phyloP scores from a whole-genome alignment of 2,888 invertebrate species.

The Metallyticus violacea region DNA sequence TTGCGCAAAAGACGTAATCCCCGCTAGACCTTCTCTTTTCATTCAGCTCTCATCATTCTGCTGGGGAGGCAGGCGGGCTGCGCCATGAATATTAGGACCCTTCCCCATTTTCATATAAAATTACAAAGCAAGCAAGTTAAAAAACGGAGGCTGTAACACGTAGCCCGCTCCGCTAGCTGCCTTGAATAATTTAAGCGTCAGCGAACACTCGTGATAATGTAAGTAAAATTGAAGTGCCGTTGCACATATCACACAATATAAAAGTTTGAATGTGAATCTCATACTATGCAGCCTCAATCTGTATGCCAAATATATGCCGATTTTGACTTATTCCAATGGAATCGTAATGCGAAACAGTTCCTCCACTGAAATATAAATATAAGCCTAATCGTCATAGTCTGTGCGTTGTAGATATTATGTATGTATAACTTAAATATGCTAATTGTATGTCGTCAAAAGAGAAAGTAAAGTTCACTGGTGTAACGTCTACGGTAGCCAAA shows the following conservation, averaged over 20 bases:
- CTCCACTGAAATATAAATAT: too few species aligned
- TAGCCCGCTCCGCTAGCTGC: not conserved
- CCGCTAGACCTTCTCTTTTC: not conserved
- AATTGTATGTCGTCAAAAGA: too few species aligned
- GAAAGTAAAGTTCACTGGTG: too few species aligned
- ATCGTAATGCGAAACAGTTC: too few species aligned
- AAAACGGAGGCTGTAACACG: not conserved
- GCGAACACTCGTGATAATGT: not conserved
- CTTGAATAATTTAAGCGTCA: not conserved
- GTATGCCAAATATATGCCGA: not conserved
- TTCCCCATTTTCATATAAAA: not conserved
- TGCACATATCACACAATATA: too few species aligned
- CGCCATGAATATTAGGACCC: not conserved
- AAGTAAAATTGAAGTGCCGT: not conserved
- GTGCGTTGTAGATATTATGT: too few species aligned
- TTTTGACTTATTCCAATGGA: too few species aligned
- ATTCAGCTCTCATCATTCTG: not conserved
- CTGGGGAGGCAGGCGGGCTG: not conserved
- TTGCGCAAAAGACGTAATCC: not conserved
- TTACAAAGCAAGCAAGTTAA: not conserved
- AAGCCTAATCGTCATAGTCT: too few species aligned
- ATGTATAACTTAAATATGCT: too few species aligned
- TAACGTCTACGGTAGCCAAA: too few species aligned
- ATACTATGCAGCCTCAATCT: not conserved
- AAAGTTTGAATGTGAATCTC: too few species aligned